A percentile compares a stretch with the other conserved stretches of the same genome.
Evolutionary conservation across 2,888 invertebrate species (phyloP).

Genomic region (Panopea generosa): DNA sequence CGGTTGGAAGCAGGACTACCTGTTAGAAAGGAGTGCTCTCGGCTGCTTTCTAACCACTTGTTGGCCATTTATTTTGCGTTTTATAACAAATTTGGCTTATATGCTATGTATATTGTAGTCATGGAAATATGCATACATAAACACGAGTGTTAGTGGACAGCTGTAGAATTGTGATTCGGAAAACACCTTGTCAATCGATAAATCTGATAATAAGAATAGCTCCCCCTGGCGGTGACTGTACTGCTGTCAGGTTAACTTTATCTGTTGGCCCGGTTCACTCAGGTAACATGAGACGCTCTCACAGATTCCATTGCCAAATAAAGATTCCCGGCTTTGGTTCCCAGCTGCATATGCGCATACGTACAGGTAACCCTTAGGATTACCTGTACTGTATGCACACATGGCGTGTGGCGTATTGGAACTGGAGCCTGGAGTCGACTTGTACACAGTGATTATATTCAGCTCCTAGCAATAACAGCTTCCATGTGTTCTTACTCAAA

Average conservation of each 20-base stretch:
- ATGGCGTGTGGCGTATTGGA: constrained; percentile 8
- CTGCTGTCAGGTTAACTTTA: constrained; percentile 43
- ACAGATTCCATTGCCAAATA: constrained; percentile 72
- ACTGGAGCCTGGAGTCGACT: constrained; percentile 26
- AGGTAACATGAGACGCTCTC: constrained; percentile 59
- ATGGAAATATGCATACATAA: too few relatives aligned
- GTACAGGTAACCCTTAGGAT: neutral
- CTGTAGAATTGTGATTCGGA: constrained; percentile 38
- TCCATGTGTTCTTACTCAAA: constrained; percentile 39
- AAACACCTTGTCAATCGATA: constrained; percentile 43
- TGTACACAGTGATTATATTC: constrained; percentile 45
- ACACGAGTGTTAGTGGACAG: constrained; percentile 32
- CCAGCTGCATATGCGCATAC: constrained; percentile 16
- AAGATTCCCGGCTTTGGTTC: constrained; percentile 60
- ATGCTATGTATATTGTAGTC: too few relatives aligned
- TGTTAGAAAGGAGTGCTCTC: too few relatives aligned
- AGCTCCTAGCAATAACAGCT: constrained; percentile 33
- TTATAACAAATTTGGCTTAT: too few relatives aligned
- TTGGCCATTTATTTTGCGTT: too few relatives aligned
- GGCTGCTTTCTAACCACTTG: too few relatives aligned
- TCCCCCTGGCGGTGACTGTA: constrained; percentile 27
- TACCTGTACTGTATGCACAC: constrained; percentile 31
- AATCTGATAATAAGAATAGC: constrained; percentile 25
- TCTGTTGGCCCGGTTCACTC: constrained; percentile 74
- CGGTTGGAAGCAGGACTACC: too few relatives aligned